A percentile compares a stretch with the other conserved stretches of the same genome.
Conservation (phyloP, 2,888 invertebrate genomes). For the Oscheius sp. region DNA sequence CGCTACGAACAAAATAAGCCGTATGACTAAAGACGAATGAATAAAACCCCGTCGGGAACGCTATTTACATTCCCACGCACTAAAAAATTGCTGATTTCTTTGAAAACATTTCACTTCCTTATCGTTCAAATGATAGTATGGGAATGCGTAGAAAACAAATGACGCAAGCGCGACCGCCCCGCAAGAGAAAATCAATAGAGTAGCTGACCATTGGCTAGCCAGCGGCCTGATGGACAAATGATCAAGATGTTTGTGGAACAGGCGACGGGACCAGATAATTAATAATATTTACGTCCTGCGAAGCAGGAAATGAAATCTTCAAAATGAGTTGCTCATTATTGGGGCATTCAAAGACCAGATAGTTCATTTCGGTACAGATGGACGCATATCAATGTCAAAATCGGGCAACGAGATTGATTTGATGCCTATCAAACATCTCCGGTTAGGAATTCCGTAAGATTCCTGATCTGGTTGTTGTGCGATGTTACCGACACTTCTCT, state of each 20-base stretch:
- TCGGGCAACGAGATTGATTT: slow-evolving; percentile 27
- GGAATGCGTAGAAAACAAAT: slow-evolving; percentile 31
- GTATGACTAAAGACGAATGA: slow-evolving; percentile 11
- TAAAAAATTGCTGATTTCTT: background rate
- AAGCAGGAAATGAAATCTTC: background rate
- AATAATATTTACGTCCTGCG: background rate
- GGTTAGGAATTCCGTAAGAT: background rate
- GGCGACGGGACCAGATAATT: slow-evolving; percentile 1
- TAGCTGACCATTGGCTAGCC: slow-evolving; percentile 31
- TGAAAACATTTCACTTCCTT: background rate
- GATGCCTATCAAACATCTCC: slow-evolving; percentile 1
- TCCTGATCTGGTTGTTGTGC: background rate
- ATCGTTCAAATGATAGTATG: slow-evolving; percentile 15
- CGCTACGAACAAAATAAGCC: background rate
- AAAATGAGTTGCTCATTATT: background rate
- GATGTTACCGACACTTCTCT: background rate
- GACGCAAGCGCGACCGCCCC: slow-evolving; percentile 37
- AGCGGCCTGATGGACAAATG: slow-evolving; percentile 14
- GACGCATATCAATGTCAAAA: slow-evolving; percentile 29
- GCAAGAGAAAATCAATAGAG: slow-evolving; percentile 34
- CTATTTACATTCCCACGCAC: too few relatives aligned
- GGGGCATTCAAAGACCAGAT: background rate
- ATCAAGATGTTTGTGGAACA: slow-evolving; percentile 11
- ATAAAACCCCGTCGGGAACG: too few relatives aligned
- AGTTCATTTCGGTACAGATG: background rate